A percentile compares a stretch with the other conserved stretches of the same genome.
Conservation (phyloP, 2,797 vertebrate species). For the Acropternis orthonyx region DNA sequence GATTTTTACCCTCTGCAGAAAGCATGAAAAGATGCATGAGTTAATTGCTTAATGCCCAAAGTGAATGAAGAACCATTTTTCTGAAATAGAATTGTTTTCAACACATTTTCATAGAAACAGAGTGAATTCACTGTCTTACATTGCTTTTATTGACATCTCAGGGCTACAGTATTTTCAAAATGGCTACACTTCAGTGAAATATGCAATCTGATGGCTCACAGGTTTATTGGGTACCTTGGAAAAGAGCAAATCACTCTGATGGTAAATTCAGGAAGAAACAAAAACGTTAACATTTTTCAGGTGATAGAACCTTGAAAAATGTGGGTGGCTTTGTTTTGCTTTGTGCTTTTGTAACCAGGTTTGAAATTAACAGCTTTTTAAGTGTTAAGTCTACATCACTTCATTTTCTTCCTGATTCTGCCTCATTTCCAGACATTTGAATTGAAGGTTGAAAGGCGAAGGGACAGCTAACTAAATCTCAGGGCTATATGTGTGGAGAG, state of each 20-base stretch:
- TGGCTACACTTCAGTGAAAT: constrained; percentile 8
- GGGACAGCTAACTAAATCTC: background rate
- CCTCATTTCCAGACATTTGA: background rate
- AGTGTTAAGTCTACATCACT: background rate
- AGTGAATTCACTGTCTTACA: background rate
- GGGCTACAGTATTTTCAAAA: background rate
- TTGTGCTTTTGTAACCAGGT: background rate
- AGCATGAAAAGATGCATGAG: background rate
- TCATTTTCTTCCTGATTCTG: background rate
- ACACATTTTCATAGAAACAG: background rate
- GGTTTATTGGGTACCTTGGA: background rate
- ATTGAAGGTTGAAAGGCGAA: background rate
- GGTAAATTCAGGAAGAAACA: background rate
- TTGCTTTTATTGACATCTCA: background rate
- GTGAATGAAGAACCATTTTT: background rate
- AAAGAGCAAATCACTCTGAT: background rate
- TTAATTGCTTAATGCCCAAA: background rate
- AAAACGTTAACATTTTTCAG: background rate
- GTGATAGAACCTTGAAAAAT: background rate
- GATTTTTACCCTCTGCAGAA: background rate
- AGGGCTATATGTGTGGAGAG: background rate
- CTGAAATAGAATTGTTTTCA: background rate
- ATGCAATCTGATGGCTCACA: background rate
- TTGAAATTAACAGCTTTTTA: background rate
- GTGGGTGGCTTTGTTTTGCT: background rate